Conservation (phyloP, 1,140 invertebrate genomes). For the Eciton burchellii region DNA sequence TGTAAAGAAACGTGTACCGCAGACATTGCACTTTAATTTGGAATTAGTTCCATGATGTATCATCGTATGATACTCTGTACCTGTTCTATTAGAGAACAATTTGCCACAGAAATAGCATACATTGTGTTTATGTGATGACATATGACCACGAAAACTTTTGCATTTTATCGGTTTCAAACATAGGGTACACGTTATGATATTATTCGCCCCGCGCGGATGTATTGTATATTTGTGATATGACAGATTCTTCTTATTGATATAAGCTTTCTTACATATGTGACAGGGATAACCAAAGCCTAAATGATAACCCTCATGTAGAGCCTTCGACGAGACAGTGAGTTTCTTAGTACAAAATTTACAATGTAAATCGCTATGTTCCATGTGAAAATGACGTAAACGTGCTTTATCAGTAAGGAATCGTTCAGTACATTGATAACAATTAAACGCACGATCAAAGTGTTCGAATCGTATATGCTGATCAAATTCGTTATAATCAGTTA, state of each 20-base stretch:
- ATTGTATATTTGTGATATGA: background rate
- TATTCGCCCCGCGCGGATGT: conserved; percentile 12
- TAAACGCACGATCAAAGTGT: conserved; percentile 70
- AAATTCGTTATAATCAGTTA: conserved; percentile 63
- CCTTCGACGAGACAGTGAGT: conserved; percentile 60
- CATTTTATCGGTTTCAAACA: conserved; percentile 65
- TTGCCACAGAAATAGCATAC: conserved; percentile 68
- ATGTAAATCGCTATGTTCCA: conserved; percentile 57
- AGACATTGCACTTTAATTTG: conserved; percentile 59
- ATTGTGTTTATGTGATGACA: conserved; percentile 60
- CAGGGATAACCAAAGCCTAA: conserved; percentile 80
- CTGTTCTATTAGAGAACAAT: conserved; percentile 51
- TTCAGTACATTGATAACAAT: conserved; percentile 76
- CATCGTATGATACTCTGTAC: conserved; percentile 59
- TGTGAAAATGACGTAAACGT: conserved; percentile 69
- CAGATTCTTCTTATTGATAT: background rate
- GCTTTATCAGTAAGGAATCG: conserved; percentile 64
- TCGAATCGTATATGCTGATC: conserved; percentile 72
- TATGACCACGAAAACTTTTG: conserved; percentile 58
- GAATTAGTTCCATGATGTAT: conserved; percentile 53
- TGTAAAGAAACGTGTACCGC: conserved; percentile 52
- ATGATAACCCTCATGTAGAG: conserved; percentile 78
- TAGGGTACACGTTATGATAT: conserved; percentile 62
- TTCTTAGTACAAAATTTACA: conserved; percentile 75
- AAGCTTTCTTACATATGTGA: conserved; percentile 78